These are phyloP conservation scores for Enteromius radiatus DNA, from an alignment of 2,797 vertebrate species.

Conservation along the genomic window DNA sequence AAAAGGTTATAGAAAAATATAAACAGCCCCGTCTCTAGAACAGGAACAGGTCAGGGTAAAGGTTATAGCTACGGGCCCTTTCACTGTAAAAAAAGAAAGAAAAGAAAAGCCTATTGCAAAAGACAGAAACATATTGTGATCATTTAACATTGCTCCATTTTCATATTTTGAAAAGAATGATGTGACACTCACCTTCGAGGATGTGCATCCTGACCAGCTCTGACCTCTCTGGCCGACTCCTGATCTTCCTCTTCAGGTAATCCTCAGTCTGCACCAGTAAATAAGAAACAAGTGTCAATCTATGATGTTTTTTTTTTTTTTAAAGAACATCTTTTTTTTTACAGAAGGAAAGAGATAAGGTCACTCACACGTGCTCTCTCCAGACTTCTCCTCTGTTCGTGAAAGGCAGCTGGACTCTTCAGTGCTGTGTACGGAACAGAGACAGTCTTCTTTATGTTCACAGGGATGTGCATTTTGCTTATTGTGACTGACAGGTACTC, in stretches of 20 bases:
- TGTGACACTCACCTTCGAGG: conserved; percentile 85
- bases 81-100: not conserved
- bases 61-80: not conserved
- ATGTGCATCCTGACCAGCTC: conserved; percentile 99
- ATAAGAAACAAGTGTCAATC: not conserved
- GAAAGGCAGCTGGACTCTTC: conserved; percentile 98
- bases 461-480: not conserved
- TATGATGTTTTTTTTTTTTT: not conserved
- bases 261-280: conserved; percentile 87
- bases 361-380: conserved; percentile 93
- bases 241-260: conserved; percentile 97
- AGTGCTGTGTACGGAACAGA: conserved; percentile 78
- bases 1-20: not conserved
- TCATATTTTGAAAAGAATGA: conserved; percentile 8
- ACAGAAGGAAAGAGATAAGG: not conserved
- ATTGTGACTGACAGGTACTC: not conserved
- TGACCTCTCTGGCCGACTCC: conserved; percentile 91
- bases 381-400: conserved; percentile 95
- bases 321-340: not conserved
- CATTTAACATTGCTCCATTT: not conserved
- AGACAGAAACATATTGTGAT: not conserved
- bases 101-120: not conserved
- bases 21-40: not conserved
- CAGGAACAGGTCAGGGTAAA: not conserved
- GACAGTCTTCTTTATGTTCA: conserved; percentile 12